Conservation (phyloP, 2,797 vertebrate species). For the Artibeus lituratus region DNA sequence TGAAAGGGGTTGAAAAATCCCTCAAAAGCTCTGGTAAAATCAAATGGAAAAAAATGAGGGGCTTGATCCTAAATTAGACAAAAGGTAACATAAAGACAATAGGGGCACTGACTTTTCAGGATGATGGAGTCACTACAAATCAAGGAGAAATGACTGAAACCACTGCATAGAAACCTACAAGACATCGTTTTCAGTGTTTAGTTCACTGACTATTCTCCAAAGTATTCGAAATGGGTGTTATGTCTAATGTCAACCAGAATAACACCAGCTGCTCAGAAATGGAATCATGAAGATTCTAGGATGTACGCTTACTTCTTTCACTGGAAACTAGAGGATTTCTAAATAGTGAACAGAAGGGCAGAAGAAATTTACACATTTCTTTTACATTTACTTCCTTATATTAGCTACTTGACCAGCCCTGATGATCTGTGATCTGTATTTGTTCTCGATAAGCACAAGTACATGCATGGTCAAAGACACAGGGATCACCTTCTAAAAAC, state of each 20-base stretch:
- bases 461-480: not conserved
- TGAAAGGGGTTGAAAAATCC: not conserved
- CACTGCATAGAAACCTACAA: not conserved
- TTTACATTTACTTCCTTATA: not conserved
- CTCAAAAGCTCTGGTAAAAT: constrained; percentile 23
- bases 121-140: not conserved
- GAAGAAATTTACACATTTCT: not conserved
- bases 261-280: constrained; percentile 4
- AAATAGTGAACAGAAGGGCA: not conserved
- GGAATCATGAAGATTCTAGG: constrained; percentile 22
- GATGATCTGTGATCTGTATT: not conserved
- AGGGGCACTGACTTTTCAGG: not conserved
- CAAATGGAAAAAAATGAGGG: not conserved
- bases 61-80: not conserved
- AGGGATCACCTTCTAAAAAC: constrained; percentile 39
- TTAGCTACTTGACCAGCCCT: not conserved
- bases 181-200: not conserved
- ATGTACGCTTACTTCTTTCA: not conserved
- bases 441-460: not conserved
- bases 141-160: not conserved
- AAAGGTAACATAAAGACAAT: not conserved
- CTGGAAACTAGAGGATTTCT: not conserved
- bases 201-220: not conserved
- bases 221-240: constrained; percentile 2
- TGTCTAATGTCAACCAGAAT: not conserved